These are phyloP conservation scores for Ctenoplectra terminalis DNA, from an alignment of 1,140 invertebrate species.

Conservation along the genomic window DNA sequence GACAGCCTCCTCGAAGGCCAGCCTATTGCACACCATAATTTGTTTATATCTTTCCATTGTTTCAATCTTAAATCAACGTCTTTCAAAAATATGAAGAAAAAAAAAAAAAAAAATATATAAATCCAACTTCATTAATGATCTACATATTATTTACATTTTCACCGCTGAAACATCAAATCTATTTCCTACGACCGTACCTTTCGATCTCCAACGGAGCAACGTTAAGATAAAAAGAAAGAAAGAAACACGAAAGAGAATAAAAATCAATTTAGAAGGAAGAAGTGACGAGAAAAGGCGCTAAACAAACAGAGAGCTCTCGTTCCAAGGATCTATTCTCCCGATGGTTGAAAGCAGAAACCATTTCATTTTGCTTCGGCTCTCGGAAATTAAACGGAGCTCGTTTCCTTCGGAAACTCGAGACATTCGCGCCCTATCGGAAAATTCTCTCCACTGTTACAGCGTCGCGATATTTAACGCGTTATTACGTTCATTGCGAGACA, in stretches of 20 bases:
- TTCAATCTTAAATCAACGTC: no score
- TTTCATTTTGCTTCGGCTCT: constrained; percentile 30
- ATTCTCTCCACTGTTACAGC: neutral
- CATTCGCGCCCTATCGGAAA: neutral
- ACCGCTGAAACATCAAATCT: no score
- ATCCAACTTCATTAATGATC: no score
- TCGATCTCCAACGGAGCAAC: no score
- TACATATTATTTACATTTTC: no score
- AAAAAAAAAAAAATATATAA: no score
- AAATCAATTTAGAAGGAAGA: neutral
- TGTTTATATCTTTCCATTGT: no score
- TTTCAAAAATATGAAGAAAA: no score
- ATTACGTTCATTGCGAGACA: neutral
- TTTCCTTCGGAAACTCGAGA: constrained; percentile 1
- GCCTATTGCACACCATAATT: no score
- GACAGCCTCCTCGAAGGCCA: no score
- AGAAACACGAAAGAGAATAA: neutral
- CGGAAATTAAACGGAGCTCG: constrained; percentile 52
- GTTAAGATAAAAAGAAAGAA: neutral
- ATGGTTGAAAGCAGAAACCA: no score
- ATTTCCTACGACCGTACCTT: no score
- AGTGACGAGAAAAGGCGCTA: neutral
- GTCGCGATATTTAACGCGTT: constrained; percentile 1
- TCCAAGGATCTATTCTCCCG: neutral
- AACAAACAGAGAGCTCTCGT: neutral